phyloP scores from a whole-genome alignment of 2,797 vertebrate genomes.

The Astyanax mexicanus region DNA sequence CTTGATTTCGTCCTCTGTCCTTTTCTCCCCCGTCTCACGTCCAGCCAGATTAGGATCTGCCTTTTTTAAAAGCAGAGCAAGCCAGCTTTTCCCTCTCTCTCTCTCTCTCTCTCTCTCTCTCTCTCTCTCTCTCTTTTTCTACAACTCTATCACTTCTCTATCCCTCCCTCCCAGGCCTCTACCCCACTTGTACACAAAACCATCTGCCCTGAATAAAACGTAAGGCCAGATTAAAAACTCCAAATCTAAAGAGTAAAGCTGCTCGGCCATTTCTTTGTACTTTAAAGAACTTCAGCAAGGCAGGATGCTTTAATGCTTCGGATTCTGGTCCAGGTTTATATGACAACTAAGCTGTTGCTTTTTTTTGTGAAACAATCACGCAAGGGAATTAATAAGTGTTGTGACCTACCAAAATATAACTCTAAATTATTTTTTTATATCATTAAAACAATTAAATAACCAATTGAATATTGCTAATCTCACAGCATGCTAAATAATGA shows the following conservation, averaged over 20 bases:
- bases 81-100: conserved; percentile 4
- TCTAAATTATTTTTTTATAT: no score
- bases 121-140: conserved; percentile 1
- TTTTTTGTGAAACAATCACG: no score
- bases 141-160: neutral
- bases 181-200: conserved; percentile 63
- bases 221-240: conserved; percentile 50
- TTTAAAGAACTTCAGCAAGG: neutral
- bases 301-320: neutral
- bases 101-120: conserved; percentile 9
- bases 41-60: conserved; percentile 33
- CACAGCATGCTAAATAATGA: no score
- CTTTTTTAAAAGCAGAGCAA: conserved; percentile 33
- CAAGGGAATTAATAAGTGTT: no score
- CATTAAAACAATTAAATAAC: no score
- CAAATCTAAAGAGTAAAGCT: conserved; percentile 27
- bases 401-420: no score
- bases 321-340: neutral
- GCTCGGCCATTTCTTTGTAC: conserved; percentile 29
- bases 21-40: neutral
- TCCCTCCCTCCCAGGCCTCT: conserved; percentile 9
- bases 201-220: conserved; percentile 72
- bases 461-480: no score
- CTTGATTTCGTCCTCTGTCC: conserved; percentile 43
- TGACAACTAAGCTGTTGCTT: no score